Evolutionary conservation across 2,888 invertebrate genomes (phyloP), one percentile per base, ranked within the genome.

Genomic region (Latrodectus hesperus): DNA sequence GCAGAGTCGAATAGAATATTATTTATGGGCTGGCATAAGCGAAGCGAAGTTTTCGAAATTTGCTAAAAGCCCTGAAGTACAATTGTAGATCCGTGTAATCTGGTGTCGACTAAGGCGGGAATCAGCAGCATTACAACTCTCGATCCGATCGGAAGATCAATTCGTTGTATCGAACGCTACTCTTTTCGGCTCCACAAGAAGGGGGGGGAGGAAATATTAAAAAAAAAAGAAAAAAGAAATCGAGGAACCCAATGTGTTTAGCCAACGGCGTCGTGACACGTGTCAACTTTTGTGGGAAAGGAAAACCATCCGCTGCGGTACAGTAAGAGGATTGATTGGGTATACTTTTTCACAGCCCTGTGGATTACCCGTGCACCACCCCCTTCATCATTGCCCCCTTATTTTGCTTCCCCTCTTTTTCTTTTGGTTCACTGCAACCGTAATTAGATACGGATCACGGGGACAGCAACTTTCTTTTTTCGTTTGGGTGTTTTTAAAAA

Each of bases 261-360:
- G 49, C 76, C 83, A 76, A 60, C 51, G 68, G 75, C 75, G 17
- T 53, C 22, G 51, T 68, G 82, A 83, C 82, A 83, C 76, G 76
- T 83, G 83, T 77, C 83, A 83, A 71, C 76, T 83, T 81, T 73
- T 67, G 81, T 83, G 76, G 83, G 68, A 71, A 71, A 73, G 70
- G 71, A 75, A 75, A 68, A 65, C 82, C 38, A 38, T 64, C 16
- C 53, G 53, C 60, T 55, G 74, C 17, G 84, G 84, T 64, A 38
- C 55, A 38, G 52, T 86, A 86, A 86, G 85, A 75, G 85, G 85
- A 80, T 86, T 86, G 85, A 86, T 86, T 74, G 80, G 70, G 67
- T 55, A 49, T 78, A 51, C 70, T 75, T 80, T 80, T 84, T 86
- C 75, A 79, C 70, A 71, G 71, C 68, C 75, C 49, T 55, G 53